Evolutionary conservation across 2,797 vertebrate genomes (phyloP), one percentile per base, ranked within the genome.

Genomic region (Halcyon smyrnensis): DNA sequence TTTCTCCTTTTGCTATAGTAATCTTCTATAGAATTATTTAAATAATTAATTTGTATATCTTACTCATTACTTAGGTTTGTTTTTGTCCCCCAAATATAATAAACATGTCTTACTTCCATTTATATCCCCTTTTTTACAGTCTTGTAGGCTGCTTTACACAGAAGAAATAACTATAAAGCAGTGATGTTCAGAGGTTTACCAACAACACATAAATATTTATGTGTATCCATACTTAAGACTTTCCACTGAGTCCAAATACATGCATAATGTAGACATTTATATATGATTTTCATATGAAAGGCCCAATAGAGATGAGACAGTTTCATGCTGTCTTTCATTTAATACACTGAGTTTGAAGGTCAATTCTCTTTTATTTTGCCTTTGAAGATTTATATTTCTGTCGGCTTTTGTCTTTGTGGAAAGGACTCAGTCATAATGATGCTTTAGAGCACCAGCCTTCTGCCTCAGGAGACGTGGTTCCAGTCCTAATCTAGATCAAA

Each of bases 281-380:
- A 19, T 12, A 21, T n/a, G 37, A 73, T 93, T 93, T 93, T 94
- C 86, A 71, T 69, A 90, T 89, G 69, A 96, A 94, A 94, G 67
- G 13, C n/a, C 37, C n/a, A 78, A 45, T 36, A 83, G 17, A 87
- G 41, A 92, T 77, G 48, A 93, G 70, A 63, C 3, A 50, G 21
- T 65, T 80, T 84, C 43, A 37, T 70, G 57, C 20, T 73, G 9
- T 37, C 57, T 90, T 91, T 91, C 50, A 80, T 92, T 95, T 75
- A 87, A 80, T 62, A 64, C 41, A 68, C 20, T 41, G 45, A 53
- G 11, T 50, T 87, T 53, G 59, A 89, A 90, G 88, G 53, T 68
- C 77, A 85, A 21, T 13, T 41, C 4, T 80, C 45, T 68, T 88
- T 73, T 51, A 32, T 53, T 89, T 95, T 90, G 37, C 64, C 75